Percentiles rank a stretch among this genome's conserved stretches.
These are phyloP conservation scores for Streptopelia turtur DNA, from an alignment of 2,797 vertebrate species.

Conservation along the genomic window DNA sequence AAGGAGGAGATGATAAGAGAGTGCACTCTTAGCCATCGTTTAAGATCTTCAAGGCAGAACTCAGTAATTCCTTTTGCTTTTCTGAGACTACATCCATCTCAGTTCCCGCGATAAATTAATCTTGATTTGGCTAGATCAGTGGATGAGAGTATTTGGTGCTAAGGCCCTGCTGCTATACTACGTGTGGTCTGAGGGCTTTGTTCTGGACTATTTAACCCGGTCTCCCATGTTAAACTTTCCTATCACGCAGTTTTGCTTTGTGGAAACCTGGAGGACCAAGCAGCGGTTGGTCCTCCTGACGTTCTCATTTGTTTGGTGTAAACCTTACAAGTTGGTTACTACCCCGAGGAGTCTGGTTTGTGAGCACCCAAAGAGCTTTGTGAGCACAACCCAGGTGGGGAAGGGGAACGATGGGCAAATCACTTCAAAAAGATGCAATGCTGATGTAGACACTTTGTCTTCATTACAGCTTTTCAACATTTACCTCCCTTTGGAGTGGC, in stretches of 20 bases:
- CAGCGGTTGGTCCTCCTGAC: neutral
- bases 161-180: neutral
- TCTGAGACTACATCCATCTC: neutral
- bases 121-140: neutral
- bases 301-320: neutral
- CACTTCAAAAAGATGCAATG: rapidly evolving
- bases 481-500: neutral
- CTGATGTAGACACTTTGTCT: neutral
- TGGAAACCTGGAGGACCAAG: neutral
- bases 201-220: neutral
- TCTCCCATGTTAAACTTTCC: neutral
- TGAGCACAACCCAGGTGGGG: neutral
- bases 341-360: neutral
- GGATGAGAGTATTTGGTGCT: neutral
- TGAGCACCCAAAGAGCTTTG: neutral
- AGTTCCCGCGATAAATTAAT: neutral
- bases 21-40: neutral
- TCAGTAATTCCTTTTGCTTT: neutral
- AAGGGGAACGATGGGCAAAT: neutral
- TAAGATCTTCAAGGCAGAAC: neutral
- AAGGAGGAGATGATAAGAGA: neutral
- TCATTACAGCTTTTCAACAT: neutral
- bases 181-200: rapidly evolving
- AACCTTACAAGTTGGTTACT: neutral
- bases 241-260: rapidly evolving